These are phyloP conservation scores for Plestiodon gilberti DNA, from an alignment of 2,113 vertebrate genomes.

Conservation along the genomic window DNA sequence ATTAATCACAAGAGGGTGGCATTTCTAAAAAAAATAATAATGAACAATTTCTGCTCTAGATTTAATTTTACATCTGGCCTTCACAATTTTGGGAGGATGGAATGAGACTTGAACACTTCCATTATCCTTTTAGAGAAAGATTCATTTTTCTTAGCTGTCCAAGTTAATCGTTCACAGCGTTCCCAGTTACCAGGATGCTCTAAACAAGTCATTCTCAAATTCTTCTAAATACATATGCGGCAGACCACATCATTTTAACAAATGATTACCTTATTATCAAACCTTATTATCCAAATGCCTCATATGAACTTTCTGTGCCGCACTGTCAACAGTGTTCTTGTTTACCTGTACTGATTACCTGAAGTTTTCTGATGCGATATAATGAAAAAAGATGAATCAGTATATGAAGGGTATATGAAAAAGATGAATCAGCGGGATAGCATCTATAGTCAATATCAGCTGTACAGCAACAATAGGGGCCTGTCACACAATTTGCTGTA, in stretches of 20 bases:
- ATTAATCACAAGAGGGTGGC: conserved; percentile 3
- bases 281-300: background rate
- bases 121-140: conserved; percentile 22
- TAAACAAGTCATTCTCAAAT: background rate
- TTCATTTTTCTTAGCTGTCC: background rate
- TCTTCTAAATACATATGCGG: background rate
- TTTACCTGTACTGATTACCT: background rate
- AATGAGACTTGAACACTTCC: conserved; percentile 42
- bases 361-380: background rate
- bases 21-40: conserved; percentile 25
- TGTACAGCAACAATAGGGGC: background rate
- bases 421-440: background rate
- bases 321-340: background rate
- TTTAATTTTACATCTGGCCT: conserved; percentile 49
- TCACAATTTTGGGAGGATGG: fast-evolving
- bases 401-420: background rate
- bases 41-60: conserved; percentile 28
- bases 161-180: background rate
- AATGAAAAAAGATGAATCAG: too few species aligned
- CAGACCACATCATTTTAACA: background rate
- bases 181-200: background rate
- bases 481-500: background rate
- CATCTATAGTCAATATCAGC: background rate
- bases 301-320: background rate
- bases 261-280: background rate